A percentile compares a stretch with the other conserved stretches of the same genome.
Evolutionary conservation across 1,140 invertebrate genomes (phyloP).

Genomic region (Phymastichus coffea): DNA sequence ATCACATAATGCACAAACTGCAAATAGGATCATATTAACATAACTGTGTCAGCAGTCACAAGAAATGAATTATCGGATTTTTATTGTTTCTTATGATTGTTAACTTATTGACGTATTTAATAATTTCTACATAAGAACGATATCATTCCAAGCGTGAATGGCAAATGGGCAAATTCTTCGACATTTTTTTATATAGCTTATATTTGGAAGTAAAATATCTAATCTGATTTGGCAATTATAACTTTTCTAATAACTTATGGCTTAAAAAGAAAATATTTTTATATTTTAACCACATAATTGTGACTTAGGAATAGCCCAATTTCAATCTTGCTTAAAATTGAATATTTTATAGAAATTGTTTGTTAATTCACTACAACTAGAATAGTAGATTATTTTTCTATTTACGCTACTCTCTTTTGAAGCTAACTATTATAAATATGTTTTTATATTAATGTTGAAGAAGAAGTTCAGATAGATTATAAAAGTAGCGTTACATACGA

Average conservation of each 20-base stretch:
- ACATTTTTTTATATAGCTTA: constrained; percentile 15
- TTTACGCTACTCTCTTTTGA: constrained; percentile 2
- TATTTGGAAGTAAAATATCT: no score
- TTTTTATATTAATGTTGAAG: constrained; percentile 17
- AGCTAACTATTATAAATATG: background rate
- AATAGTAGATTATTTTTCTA: constrained; percentile 12
- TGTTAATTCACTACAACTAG: background rate
- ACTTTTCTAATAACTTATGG: no score
- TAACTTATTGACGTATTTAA: constrained; percentile 27
- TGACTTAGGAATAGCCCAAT: background rate
- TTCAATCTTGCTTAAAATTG: constrained; percentile 1
- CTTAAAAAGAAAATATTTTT: no score
- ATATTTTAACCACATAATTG: no score
- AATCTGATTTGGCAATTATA: no score
- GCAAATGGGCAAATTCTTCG: constrained; percentile 10
- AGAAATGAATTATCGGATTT: constrained; percentile 9
- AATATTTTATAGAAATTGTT: constrained; percentile 16
- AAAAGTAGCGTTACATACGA: constrained; percentile 1
- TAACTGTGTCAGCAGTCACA: constrained; percentile 13
- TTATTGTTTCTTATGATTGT: constrained; percentile 22
- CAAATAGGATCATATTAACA: background rate
- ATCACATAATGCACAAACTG: constrained; percentile 5
- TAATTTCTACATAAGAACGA: constrained; percentile 23
- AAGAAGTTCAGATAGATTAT: constrained; percentile 14
- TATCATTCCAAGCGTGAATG: constrained; percentile 42